These are phyloP conservation scores for Rhadina sibilatrix DNA, from an alignment of 2,113 vertebrate genomes.

Conservation along the genomic window DNA sequence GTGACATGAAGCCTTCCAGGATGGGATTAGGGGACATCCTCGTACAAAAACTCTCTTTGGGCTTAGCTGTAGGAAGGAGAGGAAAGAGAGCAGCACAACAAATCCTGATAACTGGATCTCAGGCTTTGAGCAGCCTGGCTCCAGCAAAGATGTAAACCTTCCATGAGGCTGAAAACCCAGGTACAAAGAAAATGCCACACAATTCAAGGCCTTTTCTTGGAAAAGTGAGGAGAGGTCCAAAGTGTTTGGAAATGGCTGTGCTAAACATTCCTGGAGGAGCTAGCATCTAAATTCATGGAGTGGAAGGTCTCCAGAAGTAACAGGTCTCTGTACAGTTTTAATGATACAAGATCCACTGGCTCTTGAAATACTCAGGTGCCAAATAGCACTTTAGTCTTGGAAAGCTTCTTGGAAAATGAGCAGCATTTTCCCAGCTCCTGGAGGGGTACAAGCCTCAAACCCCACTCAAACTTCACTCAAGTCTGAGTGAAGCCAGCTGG, in stretches of 20 bases:
- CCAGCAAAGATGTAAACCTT: neutral
- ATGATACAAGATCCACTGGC: neutral
- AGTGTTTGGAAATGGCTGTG: neutral
- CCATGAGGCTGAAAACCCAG: neutral
- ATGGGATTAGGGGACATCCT: neutral
- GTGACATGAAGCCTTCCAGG: neutral
- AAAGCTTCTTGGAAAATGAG: neutral
- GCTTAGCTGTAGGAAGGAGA: neutral
- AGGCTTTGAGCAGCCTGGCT: neutral
- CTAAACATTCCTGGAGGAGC: neutral
- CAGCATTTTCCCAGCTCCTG: neutral
- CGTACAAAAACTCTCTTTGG: neutral
- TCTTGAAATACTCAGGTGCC: neutral
- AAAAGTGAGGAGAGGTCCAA: neutral
- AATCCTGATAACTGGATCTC: neutral
- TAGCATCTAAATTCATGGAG: neutral
- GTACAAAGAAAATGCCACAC: neutral
- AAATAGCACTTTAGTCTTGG: neutral
- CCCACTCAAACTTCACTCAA: neutral
- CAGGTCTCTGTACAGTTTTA: neutral
- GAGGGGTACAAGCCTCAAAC: neutral
- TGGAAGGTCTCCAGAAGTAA: neutral
- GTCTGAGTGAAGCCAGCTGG: neutral
- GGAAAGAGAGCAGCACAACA: neutral
- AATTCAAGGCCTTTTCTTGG: neutral